Conservation (phyloP, 2,113 vertebrate genomes). For the Symphodus melops region DNA sequence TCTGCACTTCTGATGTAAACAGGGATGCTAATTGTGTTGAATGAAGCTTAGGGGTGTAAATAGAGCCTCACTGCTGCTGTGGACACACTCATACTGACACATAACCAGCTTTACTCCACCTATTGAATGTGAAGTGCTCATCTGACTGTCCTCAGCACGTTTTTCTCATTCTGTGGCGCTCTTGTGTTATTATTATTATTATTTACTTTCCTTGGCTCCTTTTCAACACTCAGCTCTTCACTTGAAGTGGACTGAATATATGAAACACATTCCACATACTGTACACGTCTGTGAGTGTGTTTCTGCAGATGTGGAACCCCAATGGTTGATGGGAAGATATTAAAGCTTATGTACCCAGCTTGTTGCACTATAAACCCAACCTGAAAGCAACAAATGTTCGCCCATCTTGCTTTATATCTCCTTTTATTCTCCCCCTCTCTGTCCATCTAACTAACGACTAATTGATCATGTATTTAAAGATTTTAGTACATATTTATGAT, state of each 20-base stretch:
- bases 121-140: constrained; percentile 21
- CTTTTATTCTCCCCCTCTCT: background rate
- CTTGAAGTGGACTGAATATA: background rate
- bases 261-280: background rate
- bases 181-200: background rate
- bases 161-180: background rate
- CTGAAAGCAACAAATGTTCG: background rate
- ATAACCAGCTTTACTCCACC: constrained; percentile 2
- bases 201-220: background rate
- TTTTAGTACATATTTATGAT: too few relatives aligned
- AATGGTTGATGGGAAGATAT: background rate
- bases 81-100: constrained; percentile 24
- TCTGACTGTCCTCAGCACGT: background rate
- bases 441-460: background rate
- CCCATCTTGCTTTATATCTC: background rate
- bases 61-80: constrained; percentile 20
- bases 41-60: constrained; percentile 62
- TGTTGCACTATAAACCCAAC: background rate
- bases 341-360: background rate
- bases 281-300: background rate
- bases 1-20: constrained; percentile 57
- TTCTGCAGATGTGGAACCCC: background rate
- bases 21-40: constrained; percentile 58
- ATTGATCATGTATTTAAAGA: too few relatives aligned
- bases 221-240: background rate